Conservation (phyloP, 2,888 invertebrate genomes). For the Parnassius smintheus region DNA sequence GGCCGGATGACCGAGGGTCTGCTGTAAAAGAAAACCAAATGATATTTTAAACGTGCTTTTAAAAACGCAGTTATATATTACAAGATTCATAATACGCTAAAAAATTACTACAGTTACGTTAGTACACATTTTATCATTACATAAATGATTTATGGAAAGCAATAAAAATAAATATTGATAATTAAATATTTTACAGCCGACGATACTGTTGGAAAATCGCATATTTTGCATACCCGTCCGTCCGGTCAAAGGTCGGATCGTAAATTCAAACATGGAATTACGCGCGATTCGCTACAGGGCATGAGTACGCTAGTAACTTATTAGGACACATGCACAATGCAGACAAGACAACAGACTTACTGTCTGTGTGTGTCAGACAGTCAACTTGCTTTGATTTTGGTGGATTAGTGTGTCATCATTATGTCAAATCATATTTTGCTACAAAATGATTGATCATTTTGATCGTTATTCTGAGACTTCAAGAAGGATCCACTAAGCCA, state of each 20-base stretch:
- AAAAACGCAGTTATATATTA: too few species aligned
- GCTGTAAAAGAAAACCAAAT: too few species aligned
- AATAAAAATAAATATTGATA: too few species aligned
- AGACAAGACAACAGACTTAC: background rate
- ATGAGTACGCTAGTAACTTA: conserved; percentile 22
- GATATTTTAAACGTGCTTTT: too few species aligned
- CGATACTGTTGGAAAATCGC: conserved; percentile 5
- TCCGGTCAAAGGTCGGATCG: conserved; percentile 32
- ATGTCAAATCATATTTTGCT: conserved; percentile 2
- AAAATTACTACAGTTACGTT: too few species aligned
- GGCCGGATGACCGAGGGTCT: too few species aligned
- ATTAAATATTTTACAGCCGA: too few species aligned
- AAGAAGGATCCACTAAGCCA: too few species aligned
- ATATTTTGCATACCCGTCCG: conserved; percentile 30
- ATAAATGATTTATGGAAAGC: too few species aligned
- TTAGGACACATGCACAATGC: conserved; percentile 22
- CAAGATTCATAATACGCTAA: too few species aligned
- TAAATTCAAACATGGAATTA: conserved; percentile 29
- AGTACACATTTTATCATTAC: too few species aligned
- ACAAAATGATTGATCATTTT: conserved; percentile 17
- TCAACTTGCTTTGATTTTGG: conserved; percentile 8
- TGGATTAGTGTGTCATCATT: conserved; percentile 17
- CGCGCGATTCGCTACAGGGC: conserved; percentile 32
- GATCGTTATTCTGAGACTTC: background rate
- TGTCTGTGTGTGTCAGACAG: too few species aligned